Evolutionary conservation across 1,140 invertebrate genomes (phyloP), one percentile per base, ranked within the genome.

Genomic region (Dendroctonus ponderosae): DNA sequence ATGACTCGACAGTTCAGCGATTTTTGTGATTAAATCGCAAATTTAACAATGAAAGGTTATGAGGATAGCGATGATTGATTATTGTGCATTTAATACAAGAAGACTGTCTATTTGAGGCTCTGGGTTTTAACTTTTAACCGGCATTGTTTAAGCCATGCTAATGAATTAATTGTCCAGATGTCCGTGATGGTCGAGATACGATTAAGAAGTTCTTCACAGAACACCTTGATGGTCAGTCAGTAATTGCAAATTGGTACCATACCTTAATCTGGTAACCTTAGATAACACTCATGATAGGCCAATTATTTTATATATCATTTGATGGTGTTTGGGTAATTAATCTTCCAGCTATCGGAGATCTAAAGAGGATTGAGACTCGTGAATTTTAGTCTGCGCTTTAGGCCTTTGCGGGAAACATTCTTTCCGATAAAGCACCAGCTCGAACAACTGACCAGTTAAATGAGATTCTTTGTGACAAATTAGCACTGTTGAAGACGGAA

Each of bases 101-200:
- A 26, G 1, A 26, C 26, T 26, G 1, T 26, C 26, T 26, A 26
- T 1, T 26, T 26, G 26, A 1, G 26, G 26, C 26, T 26, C 3
- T 26, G 1, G 26, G 26, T 26, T 26, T 26, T 2, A 26, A 26
- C 3, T 26, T 26, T 26, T 26, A 52, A 52, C 38, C 12, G 11
- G 2, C n/a, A 41, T 57, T 52, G 50, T 52, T 26, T 26, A 14
- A 41, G 7, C 46, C 48, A 44, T 11, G 59, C 5, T 51, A 61
- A 61, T 61, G 37, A 40, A 61, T 61, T 61, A 61, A 61, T 61
- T 50, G 48, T 11, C 7, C 42, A 61, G 37, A 61, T 61, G 59
- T 15, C 51, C 59, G 51, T 61, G 44, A 49, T 50, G 15, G 51
- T 61, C 44, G 14, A 50, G 46, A 59, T 46, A 59, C 53, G 8